Percentiles rank a stretch among this genome's conserved stretches.
phyloP scores from a whole-genome alignment of 1,140 invertebrate species.

The Linepithema humile region DNA sequence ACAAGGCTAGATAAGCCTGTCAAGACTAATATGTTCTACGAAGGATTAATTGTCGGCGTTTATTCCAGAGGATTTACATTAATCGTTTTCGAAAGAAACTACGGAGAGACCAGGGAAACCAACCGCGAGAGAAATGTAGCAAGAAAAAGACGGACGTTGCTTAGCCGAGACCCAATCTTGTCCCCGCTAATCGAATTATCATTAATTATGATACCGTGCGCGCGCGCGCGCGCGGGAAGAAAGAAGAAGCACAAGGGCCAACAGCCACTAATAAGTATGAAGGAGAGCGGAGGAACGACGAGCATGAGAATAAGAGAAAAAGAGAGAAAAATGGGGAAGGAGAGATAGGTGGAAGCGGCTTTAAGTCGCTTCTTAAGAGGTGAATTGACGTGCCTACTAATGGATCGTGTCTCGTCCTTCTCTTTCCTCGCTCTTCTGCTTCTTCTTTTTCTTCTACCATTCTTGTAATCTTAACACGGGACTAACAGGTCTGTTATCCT shows the following conservation, averaged over 20 bases:
- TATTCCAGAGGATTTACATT: slow-evolving; percentile 13
- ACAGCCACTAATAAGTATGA: slow-evolving; percentile 72
- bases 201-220: slow-evolving; percentile 77
- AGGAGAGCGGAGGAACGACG: background rate
- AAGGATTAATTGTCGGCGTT: slow-evolving; percentile 48
- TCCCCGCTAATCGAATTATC: slow-evolving; percentile 81
- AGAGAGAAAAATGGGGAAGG: slow-evolving; percentile 58
- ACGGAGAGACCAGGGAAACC: background rate
- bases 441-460: slow-evolving; percentile 37
- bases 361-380: slow-evolving; percentile 83
- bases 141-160: slow-evolving; percentile 59
- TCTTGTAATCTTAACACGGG: slow-evolving; percentile 57
- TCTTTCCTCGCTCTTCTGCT: slow-evolving; percentile 9
- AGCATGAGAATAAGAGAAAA: slow-evolving; percentile 26
- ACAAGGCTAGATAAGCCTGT: slow-evolving; percentile 39
- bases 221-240: slow-evolving; percentile 32
- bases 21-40: slow-evolving; percentile 45
- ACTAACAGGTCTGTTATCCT: slow-evolving; percentile 77
- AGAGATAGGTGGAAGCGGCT: slow-evolving; percentile 75
- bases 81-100: slow-evolving; percentile 34
- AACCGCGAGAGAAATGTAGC: slow-evolving; percentile 5
- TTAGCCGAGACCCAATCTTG: slow-evolving; percentile 71
- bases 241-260: slow-evolving; percentile 58
- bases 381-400: slow-evolving; percentile 85
- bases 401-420: slow-evolving; percentile 80